phyloP scores from a whole-genome alignment of 2,797 vertebrate genomes.

The Mormyrus proboscirostris region DNA sequence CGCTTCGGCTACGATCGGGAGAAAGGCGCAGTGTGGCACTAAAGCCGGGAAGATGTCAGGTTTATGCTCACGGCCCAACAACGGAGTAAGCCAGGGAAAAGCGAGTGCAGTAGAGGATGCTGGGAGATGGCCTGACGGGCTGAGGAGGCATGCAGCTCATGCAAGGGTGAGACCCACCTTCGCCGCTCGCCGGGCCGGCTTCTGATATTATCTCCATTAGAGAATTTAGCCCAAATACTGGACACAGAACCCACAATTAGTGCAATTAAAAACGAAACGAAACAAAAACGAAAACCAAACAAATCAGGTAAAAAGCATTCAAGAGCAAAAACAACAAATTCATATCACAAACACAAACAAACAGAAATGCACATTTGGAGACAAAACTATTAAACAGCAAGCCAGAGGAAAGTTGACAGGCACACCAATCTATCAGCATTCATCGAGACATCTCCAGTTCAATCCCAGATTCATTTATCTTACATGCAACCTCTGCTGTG shows the following conservation, averaged over 20 bases:
- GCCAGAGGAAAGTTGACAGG: slow-evolving; percentile 37
- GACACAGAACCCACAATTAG: slow-evolving; percentile 99
- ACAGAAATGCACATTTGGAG: slow-evolving; percentile 50
- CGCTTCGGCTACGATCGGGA: not conserved
- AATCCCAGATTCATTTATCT: not conserved
- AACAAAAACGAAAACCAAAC: slow-evolving; percentile 80
- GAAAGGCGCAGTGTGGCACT: not conserved
- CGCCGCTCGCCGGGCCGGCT: slow-evolving; percentile 96
- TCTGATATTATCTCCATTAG: slow-evolving; percentile 99
- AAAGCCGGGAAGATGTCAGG: slow-evolving; percentile 10
- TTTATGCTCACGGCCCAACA: slow-evolving; percentile 47
- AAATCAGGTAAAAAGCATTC: slow-evolving; percentile 55
- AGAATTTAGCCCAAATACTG: slow-evolving; percentile 99
- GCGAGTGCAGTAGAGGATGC: slow-evolving; percentile 68
- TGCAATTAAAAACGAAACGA: slow-evolving; percentile 78
- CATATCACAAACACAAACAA: slow-evolving; percentile 41
- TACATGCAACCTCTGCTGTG: not conserved
- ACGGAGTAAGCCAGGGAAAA: slow-evolving; percentile 56
- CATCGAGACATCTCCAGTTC: not conserved
- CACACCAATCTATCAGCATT: slow-evolving; percentile 31
- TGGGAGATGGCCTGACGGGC: slow-evolving; percentile 72
- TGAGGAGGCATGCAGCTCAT: slow-evolving; percentile 89
- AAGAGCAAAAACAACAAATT: not conserved
- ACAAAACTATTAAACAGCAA: slow-evolving; percentile 35
- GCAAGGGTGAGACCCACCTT: slow-evolving; percentile 96